Evolutionary conservation across 2,113 vertebrate species (phyloP).

Genomic region (Oreochromis spilurus): DNA sequence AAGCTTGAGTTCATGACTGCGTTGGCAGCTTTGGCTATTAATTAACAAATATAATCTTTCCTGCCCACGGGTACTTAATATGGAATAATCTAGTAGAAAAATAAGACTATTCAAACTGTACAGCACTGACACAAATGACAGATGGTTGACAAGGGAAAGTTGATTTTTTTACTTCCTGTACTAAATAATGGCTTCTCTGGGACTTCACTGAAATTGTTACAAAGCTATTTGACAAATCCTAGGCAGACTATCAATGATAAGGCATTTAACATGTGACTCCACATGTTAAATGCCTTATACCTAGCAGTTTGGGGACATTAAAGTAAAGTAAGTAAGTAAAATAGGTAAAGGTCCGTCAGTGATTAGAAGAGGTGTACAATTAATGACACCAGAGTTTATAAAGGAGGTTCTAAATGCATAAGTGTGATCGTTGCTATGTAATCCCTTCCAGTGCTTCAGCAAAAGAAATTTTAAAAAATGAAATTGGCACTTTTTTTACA

Average conservation of each 20-base stretch:
- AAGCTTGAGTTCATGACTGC: not conserved
- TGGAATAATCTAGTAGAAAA: not conserved
- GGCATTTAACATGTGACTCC: not conserved
- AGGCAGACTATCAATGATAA: not conserved
- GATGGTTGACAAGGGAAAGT: not conserved
- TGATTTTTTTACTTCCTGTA: not conserved
- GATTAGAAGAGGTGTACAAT: not conserved
- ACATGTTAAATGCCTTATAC: no score
- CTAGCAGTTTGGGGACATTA: not conserved
- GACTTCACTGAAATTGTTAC: not conserved
- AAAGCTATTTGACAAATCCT: not conserved
- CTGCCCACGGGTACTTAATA: not conserved
- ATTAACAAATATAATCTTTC: not conserved
- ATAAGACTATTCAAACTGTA: not conserved
- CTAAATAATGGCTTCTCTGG: not conserved
- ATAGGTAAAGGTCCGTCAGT: not conserved
- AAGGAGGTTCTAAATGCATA: not conserved
- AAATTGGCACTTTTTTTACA: not conserved
- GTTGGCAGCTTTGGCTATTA: not conserved
- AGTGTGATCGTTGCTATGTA: not conserved
- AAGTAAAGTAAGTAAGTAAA: not conserved
- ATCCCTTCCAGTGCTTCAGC: not conserved
- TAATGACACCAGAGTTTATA: not conserved
- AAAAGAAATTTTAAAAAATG: accelerated
- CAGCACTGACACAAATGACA: not conserved